Evolutionary conservation across 2,113 vertebrate genomes (phyloP).

Genomic region (Corydoras maculifer): DNA sequence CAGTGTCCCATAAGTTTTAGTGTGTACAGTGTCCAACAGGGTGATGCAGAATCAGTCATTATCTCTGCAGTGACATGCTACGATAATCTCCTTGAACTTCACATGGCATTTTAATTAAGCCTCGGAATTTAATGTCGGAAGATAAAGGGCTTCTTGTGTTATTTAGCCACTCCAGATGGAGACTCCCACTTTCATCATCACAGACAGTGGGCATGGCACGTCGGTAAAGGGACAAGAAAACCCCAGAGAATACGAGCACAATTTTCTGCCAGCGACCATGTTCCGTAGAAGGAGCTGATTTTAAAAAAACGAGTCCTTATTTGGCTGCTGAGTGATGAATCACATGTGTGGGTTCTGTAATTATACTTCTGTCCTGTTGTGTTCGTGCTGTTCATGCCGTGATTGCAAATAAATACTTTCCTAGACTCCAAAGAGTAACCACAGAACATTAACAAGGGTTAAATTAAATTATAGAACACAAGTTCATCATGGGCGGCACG

Average conservation of each 20-base stretch:
- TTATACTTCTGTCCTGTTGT: constrained; percentile 43
- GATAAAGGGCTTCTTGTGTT: constrained; percentile 1
- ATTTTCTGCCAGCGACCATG: constrained; percentile 21
- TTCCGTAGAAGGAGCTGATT: constrained; percentile 39
- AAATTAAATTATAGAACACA: no score
- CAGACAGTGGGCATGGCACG: constrained; percentile 21
- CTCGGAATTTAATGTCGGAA: not conserved
- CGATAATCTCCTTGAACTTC: not conserved
- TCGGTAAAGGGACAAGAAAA: not conserved
- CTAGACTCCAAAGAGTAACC: no score
- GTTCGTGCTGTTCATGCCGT: no score
- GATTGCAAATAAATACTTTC: no score
- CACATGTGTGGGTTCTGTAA: constrained; percentile 54
- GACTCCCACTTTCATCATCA: constrained; percentile 24
- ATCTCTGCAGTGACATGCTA: not conserved
- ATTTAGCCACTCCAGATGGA: constrained; percentile 34
- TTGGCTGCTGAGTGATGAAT: constrained; percentile 45
- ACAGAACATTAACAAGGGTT: no score
- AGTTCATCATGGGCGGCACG: no score
- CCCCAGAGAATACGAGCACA: constrained; percentile 22
- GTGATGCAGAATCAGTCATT: not conserved
- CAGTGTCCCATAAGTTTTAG: not conserved
- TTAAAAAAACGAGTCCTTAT: constrained; percentile 35
- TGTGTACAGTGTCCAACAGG: not conserved
- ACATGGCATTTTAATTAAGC: not conserved